A percentile compares a stretch with the other conserved stretches of the same genome.
Evolutionary conservation across 2,797 vertebrate genomes (phyloP).

Genomic region (Myotis planiceps): DNA sequence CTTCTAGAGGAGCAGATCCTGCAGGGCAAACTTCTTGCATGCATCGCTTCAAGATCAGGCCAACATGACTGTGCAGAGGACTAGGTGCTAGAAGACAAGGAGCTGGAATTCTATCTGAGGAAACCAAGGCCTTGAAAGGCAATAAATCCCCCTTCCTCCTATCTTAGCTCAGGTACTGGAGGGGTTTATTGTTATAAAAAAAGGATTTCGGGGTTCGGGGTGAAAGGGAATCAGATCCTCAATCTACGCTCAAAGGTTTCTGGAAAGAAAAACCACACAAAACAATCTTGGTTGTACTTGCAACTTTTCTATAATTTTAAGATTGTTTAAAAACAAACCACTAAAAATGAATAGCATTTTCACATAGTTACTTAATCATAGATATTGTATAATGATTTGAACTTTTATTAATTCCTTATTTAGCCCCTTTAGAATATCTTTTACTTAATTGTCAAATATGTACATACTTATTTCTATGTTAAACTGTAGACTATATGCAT

Average conservation of each 20-base stretch:
- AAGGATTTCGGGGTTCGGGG: no score
- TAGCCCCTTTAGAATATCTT: background rate
- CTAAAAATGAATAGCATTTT: background rate
- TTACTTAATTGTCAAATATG: background rate
- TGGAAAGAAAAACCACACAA: background rate
- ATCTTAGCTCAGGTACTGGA: slow-evolving; percentile 84
- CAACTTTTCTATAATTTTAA: background rate
- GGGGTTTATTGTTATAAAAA: slow-evolving; percentile 1
- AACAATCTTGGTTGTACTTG: background rate
- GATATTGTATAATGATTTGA: background rate
- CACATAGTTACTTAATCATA: background rate
- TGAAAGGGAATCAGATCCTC: background rate
- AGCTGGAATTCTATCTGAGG: slow-evolving; percentile 97
- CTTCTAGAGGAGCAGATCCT: slow-evolving; percentile 96
- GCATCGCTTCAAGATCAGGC: slow-evolving; percentile 95
- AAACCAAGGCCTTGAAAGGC: slow-evolving; percentile 99
- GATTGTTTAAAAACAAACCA: background rate
- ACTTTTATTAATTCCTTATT: background rate
- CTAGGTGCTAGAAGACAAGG: slow-evolving; percentile 96
- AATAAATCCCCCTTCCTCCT: slow-evolving; percentile 89
- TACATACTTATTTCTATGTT: background rate
- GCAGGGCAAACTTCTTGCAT: slow-evolving; percentile 97
- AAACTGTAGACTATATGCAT: background rate
- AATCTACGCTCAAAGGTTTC: background rate
- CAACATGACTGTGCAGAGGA: slow-evolving; percentile 96